Base-by-base conservation (phyloP, 2,113 vertebrate genomes). In the Ptilorrhoa leucosticta region DNA sequence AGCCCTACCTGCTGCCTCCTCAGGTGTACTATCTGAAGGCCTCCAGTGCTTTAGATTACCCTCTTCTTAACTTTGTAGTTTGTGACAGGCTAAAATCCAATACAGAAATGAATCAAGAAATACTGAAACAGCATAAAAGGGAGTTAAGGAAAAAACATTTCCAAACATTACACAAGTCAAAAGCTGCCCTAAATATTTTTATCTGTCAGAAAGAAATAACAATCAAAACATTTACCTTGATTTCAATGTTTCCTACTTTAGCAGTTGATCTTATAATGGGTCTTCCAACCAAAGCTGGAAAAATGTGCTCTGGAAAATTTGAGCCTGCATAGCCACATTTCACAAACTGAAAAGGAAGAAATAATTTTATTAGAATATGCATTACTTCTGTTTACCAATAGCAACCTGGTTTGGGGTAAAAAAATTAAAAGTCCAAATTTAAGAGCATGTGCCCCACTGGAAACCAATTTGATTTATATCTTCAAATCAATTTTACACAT, bases 161-260 rank as follows among this genome's bases (percentile, higher is more conserved):
- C 60, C 76, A 76, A 70, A 57, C 45, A 39, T 57, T 31, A 70
- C 18, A 1, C 14, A 83, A 90, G 11, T 44, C 48, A 91, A 92
- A 92, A 45, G 28, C 37, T 80, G 56, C 28, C 33, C 58, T 92
- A 51, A 60, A n/a, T 51, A 78, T n/a, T 91, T 95, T 95, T 44
- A 56, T 53, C n/a, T 40, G 39, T 79, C 69, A 96, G 77, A 94
- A 91, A 80, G 60, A 37, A 95, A 80, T 63, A 96, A 97, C 13
- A 90, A 77, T 26, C 78, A 94, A 84, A 88, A 97, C 14, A 56
- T 3, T 98, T 99, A 99, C 99, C 99, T 99, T 99, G 97, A 99
- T 99, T 97, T 99, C 99, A 96, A 99, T 99, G 98, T 99, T 99
- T 97, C 99, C 99, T 97, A 99, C 99, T 99, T 99, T 99, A 96